Evolutionary conservation across 2,888 invertebrate genomes (phyloP), one percentile per base, ranked within the genome.

Genomic region (Scelioninae gen. 1): DNA sequence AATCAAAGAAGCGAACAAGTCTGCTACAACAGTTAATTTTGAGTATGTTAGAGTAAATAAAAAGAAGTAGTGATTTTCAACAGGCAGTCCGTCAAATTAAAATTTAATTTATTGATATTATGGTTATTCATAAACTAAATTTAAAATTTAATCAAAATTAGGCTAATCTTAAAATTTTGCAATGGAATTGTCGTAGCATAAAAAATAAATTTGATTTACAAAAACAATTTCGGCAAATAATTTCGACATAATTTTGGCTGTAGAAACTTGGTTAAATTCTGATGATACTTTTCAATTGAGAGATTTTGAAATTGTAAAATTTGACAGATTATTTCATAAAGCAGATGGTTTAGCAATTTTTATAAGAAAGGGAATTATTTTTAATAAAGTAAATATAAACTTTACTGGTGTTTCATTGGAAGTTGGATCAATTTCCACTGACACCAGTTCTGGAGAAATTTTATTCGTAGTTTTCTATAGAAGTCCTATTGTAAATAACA

Each of bases 151-250:
- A n/a, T n/a, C n/a, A n/a, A n/a, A n/a, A n/a, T n/a, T n/a, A n/a
- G n/a, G n/a, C n/a, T n/a, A n/a, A n/a, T n/a, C n/a, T n/a, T n/a
- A 43, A 47, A 47, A 45, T 62, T 31, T 13, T 62, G 5, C 31
- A 62, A n/a, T 62, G 62, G 62, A 62, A 62, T 47, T 31, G 45
- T 45, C 9, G 45, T 11, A 62, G 62, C n/a, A 47, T 62, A 1
- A 62, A 13, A 45, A 47, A 45, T 47, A 62, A 62, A 62, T 16
- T 43, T 11, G 43, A 60, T 60, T 6, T 49, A 49, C 49, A 49
- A 1, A 23, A 23, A 5, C 10, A 23, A 11, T 2, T 23, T 29
- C 7, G 3, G 3, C 6, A 49, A 10, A n/a, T n/a, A n/a, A n/a
- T n/a, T 49, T 23, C 23, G 49, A 49, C 11, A 29, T 49, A 23